Conservation (phyloP, 1,140 invertebrate genomes). For the Plutomurus gul region DNA sequence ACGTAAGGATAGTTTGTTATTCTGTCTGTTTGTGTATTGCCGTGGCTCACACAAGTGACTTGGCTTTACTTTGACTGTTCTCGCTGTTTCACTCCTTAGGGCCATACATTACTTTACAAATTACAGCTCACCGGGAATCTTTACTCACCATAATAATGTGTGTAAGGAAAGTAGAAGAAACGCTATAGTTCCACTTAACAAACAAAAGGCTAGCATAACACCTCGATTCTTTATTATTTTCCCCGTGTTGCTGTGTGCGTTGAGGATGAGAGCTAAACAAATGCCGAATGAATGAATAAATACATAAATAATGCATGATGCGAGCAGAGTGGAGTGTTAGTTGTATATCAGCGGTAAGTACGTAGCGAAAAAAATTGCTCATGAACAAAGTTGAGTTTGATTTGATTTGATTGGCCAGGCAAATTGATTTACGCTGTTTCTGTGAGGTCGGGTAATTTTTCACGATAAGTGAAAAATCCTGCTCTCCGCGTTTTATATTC, state of each 20-base stretch:
- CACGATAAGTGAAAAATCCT: too few species aligned
- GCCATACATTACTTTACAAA: constrained; percentile 29
- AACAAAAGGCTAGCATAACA: neutral
- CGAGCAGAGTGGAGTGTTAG: neutral
- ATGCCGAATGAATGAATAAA: constrained; percentile 29
- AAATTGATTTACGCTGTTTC: constrained; percentile 13
- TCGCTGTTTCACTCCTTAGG: constrained; percentile 16
- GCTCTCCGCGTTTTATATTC: too few species aligned
- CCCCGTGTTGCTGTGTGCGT: neutral
- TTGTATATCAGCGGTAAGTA: too few species aligned
- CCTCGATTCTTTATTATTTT: constrained; percentile 11
- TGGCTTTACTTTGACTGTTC: neutral
- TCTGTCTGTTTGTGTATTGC: neutral
- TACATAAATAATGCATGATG: constrained; percentile 26
- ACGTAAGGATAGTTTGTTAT: neutral
- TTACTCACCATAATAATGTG: constrained; percentile 12
- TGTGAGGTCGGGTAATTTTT: constrained; percentile 14
- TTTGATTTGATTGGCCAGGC: constrained; percentile 20
- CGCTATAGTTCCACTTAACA: neutral
- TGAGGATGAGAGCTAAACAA: constrained; percentile 1
- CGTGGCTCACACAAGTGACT: too few species aligned
- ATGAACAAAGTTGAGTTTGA: constrained; percentile 19
- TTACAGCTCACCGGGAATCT: constrained; percentile 25
- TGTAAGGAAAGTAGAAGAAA: constrained; percentile 8
- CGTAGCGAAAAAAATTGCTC: constrained; percentile 26